phyloP scores from a whole-genome alignment of 2,113 vertebrate genomes.

The Oophaga pumilio region DNA sequence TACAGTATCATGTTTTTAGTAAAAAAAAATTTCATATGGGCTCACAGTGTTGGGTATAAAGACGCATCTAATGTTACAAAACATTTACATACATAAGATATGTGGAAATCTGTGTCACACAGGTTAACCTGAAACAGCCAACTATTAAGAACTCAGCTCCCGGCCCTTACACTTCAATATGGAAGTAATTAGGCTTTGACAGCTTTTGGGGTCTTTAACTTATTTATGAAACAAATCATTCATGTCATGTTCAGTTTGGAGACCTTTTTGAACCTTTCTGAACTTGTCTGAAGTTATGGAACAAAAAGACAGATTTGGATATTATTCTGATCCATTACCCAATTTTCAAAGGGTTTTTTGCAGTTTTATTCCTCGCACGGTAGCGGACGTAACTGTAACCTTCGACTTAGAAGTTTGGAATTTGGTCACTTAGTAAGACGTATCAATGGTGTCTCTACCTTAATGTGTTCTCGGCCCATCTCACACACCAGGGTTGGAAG shows the following conservation, averaged over 20 bases:
- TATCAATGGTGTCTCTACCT: not conserved
- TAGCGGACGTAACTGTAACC: not conserved
- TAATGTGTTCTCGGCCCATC: not conserved
- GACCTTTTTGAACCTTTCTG: constrained; percentile 30
- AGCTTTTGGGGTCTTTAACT: constrained; percentile 44
- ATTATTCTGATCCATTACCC: constrained; percentile 24
- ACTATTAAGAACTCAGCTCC: constrained; percentile 34
- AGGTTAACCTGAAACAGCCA: constrained; percentile 51
- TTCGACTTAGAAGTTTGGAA: not conserved
- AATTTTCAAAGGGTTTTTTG: not conserved
- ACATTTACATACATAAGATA: not conserved
- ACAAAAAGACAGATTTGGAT: constrained; percentile 11
- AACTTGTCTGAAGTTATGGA: constrained; percentile 49
- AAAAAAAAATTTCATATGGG: not conserved
- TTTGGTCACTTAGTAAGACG: not conserved
- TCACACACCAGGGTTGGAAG: constrained; percentile 8
- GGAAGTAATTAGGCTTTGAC: constrained; percentile 49
- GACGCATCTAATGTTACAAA: not conserved
- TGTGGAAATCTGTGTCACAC: constrained; percentile 38
- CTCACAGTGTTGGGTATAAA: not conserved
- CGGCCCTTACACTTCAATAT: constrained; percentile 31
- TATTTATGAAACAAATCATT: constrained; percentile 57
- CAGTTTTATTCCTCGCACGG: not conserved
- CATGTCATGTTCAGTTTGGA: constrained; percentile 40
- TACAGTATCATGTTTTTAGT: not conserved